These are phyloP conservation scores for Limnephilus auricula DNA, from an alignment of 2,888 invertebrate species.

Conservation along the genomic window DNA sequence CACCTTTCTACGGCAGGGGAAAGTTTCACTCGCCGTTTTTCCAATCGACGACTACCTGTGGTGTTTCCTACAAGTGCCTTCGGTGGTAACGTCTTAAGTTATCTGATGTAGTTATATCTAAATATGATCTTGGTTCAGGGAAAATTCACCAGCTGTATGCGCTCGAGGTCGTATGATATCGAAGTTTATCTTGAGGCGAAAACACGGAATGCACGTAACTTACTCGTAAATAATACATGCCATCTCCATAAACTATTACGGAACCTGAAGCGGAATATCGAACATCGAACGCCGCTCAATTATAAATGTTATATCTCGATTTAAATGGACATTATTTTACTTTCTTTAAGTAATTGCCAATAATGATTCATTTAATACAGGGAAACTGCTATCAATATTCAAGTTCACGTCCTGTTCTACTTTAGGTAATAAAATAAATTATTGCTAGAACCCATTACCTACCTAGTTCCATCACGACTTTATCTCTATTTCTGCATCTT, in stretches of 20 bases:
- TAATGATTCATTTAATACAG: not conserved
- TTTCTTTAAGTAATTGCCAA: not conserved
- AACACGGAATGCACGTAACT: slow-evolving; percentile 41
- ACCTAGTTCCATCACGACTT: not conserved
- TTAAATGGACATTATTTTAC: not conserved
- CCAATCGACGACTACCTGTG: slow-evolving; percentile 31
- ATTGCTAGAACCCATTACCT: not conserved
- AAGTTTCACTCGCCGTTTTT: not conserved
- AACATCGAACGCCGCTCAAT: not conserved
- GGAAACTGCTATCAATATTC: not conserved
- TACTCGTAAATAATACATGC: slow-evolving; percentile 36
- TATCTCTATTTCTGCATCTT: no score
- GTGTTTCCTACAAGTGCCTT: slow-evolving; percentile 40
- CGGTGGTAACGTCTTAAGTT: slow-evolving; percentile 49
- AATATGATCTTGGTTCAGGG: slow-evolving; percentile 55
- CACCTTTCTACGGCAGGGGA: not conserved
- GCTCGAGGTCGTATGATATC: slow-evolving; percentile 38
- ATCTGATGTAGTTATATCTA: slow-evolving; percentile 56
- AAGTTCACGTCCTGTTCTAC: not conserved
- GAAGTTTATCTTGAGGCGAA: slow-evolving; percentile 38
- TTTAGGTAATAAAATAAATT: not conserved
- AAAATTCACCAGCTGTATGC: slow-evolving; percentile 47
- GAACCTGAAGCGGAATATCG: not conserved
- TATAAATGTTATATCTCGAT: not conserved
- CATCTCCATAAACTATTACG: slow-evolving; percentile 24